Evolutionary conservation across 2,113 vertebrate genomes (phyloP).

Genomic region (Tauraco erythrolophus): DNA sequence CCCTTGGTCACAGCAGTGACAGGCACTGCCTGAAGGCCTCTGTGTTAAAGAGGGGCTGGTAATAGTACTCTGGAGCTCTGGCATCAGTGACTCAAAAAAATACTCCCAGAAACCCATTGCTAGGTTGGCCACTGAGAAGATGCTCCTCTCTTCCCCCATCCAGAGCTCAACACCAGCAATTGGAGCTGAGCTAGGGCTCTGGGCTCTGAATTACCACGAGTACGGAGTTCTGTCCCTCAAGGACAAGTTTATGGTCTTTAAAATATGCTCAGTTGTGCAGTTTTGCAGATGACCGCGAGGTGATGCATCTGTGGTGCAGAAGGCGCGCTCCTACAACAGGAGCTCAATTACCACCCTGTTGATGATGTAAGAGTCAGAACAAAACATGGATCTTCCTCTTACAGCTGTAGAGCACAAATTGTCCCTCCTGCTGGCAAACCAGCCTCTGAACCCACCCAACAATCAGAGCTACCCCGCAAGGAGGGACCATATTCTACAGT

Average conservation of each 20-base stretch:
- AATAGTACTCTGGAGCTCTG: neutral
- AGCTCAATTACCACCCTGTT: neutral
- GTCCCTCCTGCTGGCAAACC: neutral
- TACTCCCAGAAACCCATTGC: neutral
- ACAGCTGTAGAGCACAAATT: neutral
- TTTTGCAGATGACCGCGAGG: neutral
- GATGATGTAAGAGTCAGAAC: neutral
- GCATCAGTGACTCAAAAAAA: neutral
- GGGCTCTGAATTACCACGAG: neutral
- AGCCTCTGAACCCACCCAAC: neutral
- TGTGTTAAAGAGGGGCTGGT: neutral
- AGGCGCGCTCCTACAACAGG: neutral
- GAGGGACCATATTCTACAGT: neutral
- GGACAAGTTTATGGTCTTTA: neutral
- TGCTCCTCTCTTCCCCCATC: neutral
- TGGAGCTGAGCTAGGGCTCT: neutral
- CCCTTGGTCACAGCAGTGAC: neutral
- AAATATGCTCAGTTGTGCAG: neutral
- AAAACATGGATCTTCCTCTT: neutral
- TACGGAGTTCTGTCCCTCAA: neutral
- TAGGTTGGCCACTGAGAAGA: neutral
- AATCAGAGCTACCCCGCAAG: neutral
- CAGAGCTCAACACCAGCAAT: neutral
- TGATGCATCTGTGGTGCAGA: neutral
- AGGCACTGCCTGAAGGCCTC: neutral